phyloP scores from a whole-genome alignment of 2,797 vertebrate genomes.

The Orestias chungarensis region DNA sequence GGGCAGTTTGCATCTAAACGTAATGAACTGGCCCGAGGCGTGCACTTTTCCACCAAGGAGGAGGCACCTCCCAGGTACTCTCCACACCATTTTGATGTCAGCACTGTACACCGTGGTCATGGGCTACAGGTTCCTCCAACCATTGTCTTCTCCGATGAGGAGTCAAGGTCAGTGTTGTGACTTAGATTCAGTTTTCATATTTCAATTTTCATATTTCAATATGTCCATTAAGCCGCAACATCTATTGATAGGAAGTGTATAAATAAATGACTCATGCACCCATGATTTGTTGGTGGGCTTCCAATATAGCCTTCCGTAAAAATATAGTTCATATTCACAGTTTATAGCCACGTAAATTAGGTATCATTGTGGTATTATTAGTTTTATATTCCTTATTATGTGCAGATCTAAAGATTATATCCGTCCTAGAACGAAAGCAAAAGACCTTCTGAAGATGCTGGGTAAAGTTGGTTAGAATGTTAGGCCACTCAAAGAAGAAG shows the following conservation, averaged over 20 bases:
- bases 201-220: background rate
- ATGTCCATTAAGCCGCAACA: background rate
- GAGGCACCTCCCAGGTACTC: slow-evolving; percentile 54
- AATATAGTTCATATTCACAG: background rate
- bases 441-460: background rate
- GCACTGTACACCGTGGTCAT: background rate
- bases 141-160: slow-evolving; percentile 30
- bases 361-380: no score
- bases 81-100: slow-evolving; percentile 17
- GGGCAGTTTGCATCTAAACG: slow-evolving; percentile 63
- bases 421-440: background rate
- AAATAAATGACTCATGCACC: background rate
- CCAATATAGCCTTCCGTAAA: background rate
- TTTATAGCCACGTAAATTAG: background rate
- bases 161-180: slow-evolving; percentile 40
- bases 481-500: no score
- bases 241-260: background rate
- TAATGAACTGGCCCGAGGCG: background rate
- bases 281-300: background rate
- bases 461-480: no score
- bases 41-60: slow-evolving; percentile 46
- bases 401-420: no score
- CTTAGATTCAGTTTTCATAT: background rate
- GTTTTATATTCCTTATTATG: no score
- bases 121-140: slow-evolving; percentile 40